Conservation (phyloP, 2,113 vertebrate genomes). For the Perca flavescens region DNA sequence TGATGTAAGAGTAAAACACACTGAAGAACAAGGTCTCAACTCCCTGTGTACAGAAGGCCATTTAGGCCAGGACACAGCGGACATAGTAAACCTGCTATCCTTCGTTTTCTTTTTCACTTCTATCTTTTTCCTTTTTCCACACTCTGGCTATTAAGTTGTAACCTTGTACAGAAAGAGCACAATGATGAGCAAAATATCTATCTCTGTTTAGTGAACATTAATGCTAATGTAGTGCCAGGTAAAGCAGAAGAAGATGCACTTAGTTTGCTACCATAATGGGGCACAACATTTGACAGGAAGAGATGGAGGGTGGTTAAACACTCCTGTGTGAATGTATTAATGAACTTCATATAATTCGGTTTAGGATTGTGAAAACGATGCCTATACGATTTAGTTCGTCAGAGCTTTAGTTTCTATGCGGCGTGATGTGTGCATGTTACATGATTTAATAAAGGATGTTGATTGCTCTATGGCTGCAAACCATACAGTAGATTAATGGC, state of each 20-base stretch:
- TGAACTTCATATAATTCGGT: slow-evolving; percentile 19
- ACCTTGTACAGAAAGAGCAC: not conserved
- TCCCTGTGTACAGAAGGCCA: slow-evolving; percentile 36
- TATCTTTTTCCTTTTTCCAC: not conserved
- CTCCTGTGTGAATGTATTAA: slow-evolving; percentile 3
- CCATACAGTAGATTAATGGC: slow-evolving; percentile 20
- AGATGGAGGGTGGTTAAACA: not conserved
- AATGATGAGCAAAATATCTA: not conserved
- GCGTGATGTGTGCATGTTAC: slow-evolving; percentile 12
- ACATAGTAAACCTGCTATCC: not conserved
- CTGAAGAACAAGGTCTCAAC: slow-evolving; percentile 32
- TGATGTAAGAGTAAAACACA: slow-evolving; percentile 16
- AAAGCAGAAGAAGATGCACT: not conserved
- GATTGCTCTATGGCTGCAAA: slow-evolving; percentile 30
- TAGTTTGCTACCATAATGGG: not conserved
- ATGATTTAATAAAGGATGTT: slow-evolving; percentile 35
- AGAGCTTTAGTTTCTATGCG: not conserved
- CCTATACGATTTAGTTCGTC: not conserved
- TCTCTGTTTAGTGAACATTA: not conserved
- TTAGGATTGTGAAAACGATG: not conserved
- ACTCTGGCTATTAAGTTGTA: not conserved
- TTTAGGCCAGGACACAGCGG: slow-evolving; percentile 53
- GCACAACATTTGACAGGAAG: not conserved
- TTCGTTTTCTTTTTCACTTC: slow-evolving; percentile 4
- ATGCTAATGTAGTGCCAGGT: not conserved